Conservation (phyloP, 23 tunicate genomes). For the Corella eumyota region DNA sequence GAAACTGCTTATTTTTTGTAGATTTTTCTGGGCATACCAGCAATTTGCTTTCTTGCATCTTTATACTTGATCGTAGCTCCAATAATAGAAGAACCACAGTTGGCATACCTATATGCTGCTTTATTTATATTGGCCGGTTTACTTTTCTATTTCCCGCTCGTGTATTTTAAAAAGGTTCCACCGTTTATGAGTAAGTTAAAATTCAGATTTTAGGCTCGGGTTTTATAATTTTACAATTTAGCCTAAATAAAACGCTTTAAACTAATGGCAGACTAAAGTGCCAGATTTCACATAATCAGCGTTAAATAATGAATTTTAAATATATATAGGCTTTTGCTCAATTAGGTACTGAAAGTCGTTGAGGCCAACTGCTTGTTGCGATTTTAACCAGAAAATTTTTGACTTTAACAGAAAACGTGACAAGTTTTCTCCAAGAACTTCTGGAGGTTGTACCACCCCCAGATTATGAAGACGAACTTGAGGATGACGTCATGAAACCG, state of each 20-base stretch:
- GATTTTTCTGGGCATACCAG: conserved; percentile 63
- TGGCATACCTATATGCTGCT: conserved; percentile 70
- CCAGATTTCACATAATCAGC: too few species aligned
- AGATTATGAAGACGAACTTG: conserved; percentile 18
- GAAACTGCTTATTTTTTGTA: too few species aligned
- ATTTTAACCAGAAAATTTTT: too few species aligned
- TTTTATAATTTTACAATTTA: neutral
- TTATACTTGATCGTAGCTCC: conserved; percentile 71
- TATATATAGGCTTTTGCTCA: too few species aligned
- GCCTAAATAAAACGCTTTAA: neutral
- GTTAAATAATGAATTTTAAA: too few species aligned
- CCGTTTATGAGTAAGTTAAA: conserved; percentile 55
- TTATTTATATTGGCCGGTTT: conserved; percentile 64
- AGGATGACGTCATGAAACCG: too few species aligned
- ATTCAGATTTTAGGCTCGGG: neutral
- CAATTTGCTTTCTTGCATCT: conserved; percentile 45
- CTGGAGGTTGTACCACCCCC: conserved; percentile 96
- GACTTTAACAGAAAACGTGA: conserved; percentile 31
- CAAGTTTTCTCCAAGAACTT: conserved; percentile 62
- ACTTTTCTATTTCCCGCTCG: conserved; percentile 64
- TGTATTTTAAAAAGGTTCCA: conserved; percentile 53
- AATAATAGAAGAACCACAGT: conserved; percentile 48
- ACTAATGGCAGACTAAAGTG: too few species aligned
- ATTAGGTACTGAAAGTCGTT: too few species aligned
- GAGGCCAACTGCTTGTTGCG: too few species aligned